Evolutionary conservation across 2,797 vertebrate species (phyloP), one percentile per base, ranked within the genome.

Genomic region (Pelodytes ibericus): DNA sequence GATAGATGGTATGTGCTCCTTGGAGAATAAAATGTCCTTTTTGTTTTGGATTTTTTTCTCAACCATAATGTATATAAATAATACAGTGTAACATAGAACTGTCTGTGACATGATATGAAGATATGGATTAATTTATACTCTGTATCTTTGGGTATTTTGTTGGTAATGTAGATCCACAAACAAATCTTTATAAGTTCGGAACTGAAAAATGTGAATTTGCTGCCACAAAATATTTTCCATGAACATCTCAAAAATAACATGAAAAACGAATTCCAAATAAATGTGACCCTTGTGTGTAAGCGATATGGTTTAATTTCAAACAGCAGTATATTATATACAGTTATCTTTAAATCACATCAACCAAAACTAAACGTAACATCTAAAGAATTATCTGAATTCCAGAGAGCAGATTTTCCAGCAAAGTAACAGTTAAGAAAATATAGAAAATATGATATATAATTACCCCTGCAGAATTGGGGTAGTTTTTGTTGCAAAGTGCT

Each of bases 241-340:
- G 36, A 26, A 59, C 20, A 11, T 63, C 25, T 7, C 3, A 16
- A 65, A 44, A 59, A 74, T 29, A 4, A 59, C 44, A 59, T 47
- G 36, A 30, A 60, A 67, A 57, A 67, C 20, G 16, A n/a, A 71
- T 29, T 62, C 60, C 20, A 29, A 64, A 30, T 30, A 74, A 66
- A 74, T 67, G 31, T 47, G 53, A 74, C 15, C 53, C 39, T 25
- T 74, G 49, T 10, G 33, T 60, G 10, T 25, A 16, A 44, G 20
- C 26, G 26, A 13, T 49, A 74, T 60, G 62, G 20, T 67, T 59
- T 74, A 60, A 74, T 74, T 67, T 20, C 53, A 66, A 59, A 47
- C 72, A 74, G 62, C 44, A 59, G 33, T 59, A 26, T n/a, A 74
- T 47, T 24, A 33, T 44, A 30, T 64, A 39, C 20, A 41, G 10